Conservation (phyloP, 1,140 invertebrate genomes). For the Drosophila pseudoobscura region DNA sequence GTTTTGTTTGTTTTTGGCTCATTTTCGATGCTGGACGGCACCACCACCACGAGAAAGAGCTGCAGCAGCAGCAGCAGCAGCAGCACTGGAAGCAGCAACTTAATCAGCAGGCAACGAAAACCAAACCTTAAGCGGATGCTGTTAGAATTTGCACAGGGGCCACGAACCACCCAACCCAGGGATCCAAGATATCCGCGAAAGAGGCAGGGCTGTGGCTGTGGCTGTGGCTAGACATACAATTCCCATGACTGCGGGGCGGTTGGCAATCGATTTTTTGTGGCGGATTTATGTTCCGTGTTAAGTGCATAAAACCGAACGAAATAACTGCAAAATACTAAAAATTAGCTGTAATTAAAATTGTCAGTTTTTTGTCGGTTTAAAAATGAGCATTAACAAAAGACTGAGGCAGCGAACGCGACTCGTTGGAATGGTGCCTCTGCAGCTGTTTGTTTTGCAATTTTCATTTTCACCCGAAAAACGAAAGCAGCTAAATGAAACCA, state of each 20-base stretch:
- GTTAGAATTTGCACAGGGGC: slow-evolving; percentile 66
- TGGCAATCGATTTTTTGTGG: slow-evolving; percentile 37
- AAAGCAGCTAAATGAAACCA: slow-evolving; percentile 27
- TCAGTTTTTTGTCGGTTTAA: slow-evolving; percentile 34
- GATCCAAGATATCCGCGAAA: slow-evolving; percentile 7
- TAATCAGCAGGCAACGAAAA: slow-evolving; percentile 65
- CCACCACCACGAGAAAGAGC: slow-evolving; percentile 11
- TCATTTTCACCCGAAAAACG: slow-evolving; percentile 63
- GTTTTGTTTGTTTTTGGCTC: slow-evolving; percentile 67
- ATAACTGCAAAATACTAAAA: slow-evolving; percentile 25
- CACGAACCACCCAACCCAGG: slow-evolving; percentile 31
- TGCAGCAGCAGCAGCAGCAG: slow-evolving; percentile 13
- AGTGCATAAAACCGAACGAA: slow-evolving; percentile 20
- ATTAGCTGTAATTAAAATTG: slow-evolving; percentile 54
- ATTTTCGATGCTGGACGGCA: slow-evolving; percentile 34
- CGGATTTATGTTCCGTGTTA: slow-evolving; percentile 4
- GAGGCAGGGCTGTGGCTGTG: not conserved
- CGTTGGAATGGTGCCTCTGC: slow-evolving; percentile 21
- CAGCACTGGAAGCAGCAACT: slow-evolving; percentile 50
- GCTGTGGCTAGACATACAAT: slow-evolving; percentile 18
- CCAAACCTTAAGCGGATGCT: slow-evolving; percentile 64
- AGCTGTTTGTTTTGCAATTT: slow-evolving; percentile 62
- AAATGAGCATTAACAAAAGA: slow-evolving; percentile 52
- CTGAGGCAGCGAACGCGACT: slow-evolving; percentile 31
- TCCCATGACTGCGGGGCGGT: slow-evolving; percentile 33